Base-by-base conservation (phyloP, 2,888 invertebrate species). In the Griposia aprilina region DNA sequence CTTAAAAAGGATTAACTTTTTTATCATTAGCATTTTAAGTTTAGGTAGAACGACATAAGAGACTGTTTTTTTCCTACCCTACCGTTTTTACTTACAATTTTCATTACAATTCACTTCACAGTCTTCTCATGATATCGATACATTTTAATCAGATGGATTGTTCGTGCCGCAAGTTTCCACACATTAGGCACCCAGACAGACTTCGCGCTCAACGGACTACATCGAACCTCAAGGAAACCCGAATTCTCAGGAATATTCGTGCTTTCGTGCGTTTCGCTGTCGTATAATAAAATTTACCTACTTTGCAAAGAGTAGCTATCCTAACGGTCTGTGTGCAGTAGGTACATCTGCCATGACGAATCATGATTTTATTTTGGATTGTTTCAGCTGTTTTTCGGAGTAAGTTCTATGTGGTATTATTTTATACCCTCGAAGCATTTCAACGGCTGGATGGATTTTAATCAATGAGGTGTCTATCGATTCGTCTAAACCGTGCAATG, bases 111-210 rank as follows among this genome's bases (percentile, higher is more conserved):
- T 50, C 23, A 63, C n/a, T 41, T 20, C 13, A 11, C 20, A 52
- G 36, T 41, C 30, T 67, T 74, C 48, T 70, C 77, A 57, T 57
- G 65, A 13, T 63, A 65, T 87, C 70, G 63, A 79, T 57, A 72
- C 48, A 79, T 87, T 90, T 88, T 84, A 85, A 83, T 87, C 85
- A 84, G 83, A 88, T 82, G 86, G 87, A 87, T 88, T 80, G 65
- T 73, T 77, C 60, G 80, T 69, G 73, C 84, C 80, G 75, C 80
- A 75, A 72, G 75, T 88, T 91, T 89, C 86, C 88, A 84, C 86
- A 82, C 87, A 88, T 89, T 90, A 89, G 78, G 72, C 78, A 79
- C 71, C 78, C 84, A 83, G 84, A 84, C 82, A 86, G 83, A 78
- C 81, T 74, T 68, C 75, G 45, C 70, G 74, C 72, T 83, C 81